Percentiles rank a stretch among this genome's conserved stretches.
Conservation (phyloP, 23 tunicate genomes). For the Styela clava region DNA sequence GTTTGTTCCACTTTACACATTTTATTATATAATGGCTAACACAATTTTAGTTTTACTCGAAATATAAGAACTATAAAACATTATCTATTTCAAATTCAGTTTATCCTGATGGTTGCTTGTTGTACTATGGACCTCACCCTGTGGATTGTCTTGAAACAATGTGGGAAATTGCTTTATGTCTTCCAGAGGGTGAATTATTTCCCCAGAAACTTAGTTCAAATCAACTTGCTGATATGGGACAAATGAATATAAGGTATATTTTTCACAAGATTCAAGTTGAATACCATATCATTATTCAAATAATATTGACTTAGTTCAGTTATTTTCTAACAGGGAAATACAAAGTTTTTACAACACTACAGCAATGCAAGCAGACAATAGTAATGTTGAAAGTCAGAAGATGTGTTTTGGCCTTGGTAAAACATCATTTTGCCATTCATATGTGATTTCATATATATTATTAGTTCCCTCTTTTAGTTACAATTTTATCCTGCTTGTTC, state of each 20-base stretch:
- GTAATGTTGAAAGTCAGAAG: background rate
- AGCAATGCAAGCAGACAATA: background rate
- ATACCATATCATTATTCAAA: too few relatives aligned
- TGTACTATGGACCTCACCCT: slow-evolving; percentile 36
- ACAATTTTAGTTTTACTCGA: too few relatives aligned
- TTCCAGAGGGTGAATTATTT: background rate
- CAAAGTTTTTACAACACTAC: background rate
- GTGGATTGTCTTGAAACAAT: slow-evolving; percentile 21
- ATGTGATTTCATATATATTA: too few relatives aligned
- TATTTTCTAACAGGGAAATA: slow-evolving; percentile 7
- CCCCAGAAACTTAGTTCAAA: background rate
- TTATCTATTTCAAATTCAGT: slow-evolving; percentile 26
- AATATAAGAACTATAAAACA: too few relatives aligned
- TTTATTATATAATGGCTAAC: too few relatives aligned
- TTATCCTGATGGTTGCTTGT: slow-evolving; percentile 1
- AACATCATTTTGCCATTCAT: too few relatives aligned
- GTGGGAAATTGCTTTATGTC: slow-evolving; percentile 18
- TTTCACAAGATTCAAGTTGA: too few relatives aligned
- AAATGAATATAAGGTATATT: background rate
- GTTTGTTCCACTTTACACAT: too few relatives aligned
- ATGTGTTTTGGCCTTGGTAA: background rate
- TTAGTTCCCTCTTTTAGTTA: too few relatives aligned
- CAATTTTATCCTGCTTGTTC: background rate
- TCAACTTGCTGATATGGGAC: background rate
- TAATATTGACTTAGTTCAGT: too few relatives aligned